phyloP scores from a whole-genome alignment of 2,113 vertebrate genomes.

The Bubo bubo region DNA sequence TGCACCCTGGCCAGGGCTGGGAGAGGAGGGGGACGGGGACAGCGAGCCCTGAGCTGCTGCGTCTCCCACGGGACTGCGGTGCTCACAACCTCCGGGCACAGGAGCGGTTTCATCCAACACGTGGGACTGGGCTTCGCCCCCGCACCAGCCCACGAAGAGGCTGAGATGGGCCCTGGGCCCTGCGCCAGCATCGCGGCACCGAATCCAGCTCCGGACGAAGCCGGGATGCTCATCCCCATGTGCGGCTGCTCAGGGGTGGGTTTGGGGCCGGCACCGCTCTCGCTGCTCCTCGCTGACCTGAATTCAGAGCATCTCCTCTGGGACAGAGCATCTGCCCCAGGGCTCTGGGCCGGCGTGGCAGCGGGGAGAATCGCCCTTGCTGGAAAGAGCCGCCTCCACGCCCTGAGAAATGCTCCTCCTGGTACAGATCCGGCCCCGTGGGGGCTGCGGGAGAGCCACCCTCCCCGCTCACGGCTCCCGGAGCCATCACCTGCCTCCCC shows the following conservation, averaged over 20 bases:
- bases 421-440: rapidly evolving
- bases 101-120: rapidly evolving
- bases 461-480: neutral
- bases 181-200: rapidly evolving
- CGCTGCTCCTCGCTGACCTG: rapidly evolving
- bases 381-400: neutral
- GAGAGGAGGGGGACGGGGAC: neutral
- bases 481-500: neutral
- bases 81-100: rapidly evolving
- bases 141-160: rapidly evolving
- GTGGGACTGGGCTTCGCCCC: rapidly evolving
- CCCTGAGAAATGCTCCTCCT: neutral
- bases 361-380: rapidly evolving
- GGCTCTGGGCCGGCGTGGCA: rapidly evolving
- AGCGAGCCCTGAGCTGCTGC: neutral
- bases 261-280: rapidly evolving
- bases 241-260: rapidly evolving
- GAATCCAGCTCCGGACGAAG: rapidly evolving
- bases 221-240: neutral
- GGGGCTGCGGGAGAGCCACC: neutral
- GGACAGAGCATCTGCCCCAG: neutral
- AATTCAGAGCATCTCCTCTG: neutral
- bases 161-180: neutral
- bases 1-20: neutral
- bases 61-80: neutral